Conservation (phyloP, 2,113 vertebrate genomes). For the Ageneiosus marmoratus region DNA sequence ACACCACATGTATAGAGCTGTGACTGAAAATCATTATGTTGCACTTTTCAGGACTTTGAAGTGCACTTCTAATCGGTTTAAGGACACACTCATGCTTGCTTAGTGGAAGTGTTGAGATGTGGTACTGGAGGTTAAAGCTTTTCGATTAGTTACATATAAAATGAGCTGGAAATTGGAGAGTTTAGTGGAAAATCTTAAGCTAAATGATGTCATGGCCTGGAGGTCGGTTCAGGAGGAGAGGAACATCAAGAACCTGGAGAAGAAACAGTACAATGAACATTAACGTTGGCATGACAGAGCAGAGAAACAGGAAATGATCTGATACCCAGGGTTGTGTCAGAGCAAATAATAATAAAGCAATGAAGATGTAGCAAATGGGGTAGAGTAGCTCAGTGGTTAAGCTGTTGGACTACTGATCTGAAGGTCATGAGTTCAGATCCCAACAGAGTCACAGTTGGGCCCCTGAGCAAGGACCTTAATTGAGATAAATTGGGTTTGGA, state of each 20-base stretch:
- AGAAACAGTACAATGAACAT: not conserved
- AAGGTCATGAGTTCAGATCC: too few relatives aligned
- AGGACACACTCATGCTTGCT: constrained; percentile 15
- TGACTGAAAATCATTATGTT: too few relatives aligned
- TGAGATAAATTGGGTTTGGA: too few relatives aligned
- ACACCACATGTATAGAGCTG: too few relatives aligned
- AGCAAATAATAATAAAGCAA: too few relatives aligned
- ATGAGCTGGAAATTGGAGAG: not conserved
- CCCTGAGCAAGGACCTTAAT: too few relatives aligned
- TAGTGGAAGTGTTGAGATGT: not conserved
- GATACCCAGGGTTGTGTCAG: not conserved
- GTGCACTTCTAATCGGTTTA: constrained; percentile 46
- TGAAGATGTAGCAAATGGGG: too few relatives aligned
- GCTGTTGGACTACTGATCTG: too few relatives aligned
- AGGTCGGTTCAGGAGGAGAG: not conserved
- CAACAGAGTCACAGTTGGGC: too few relatives aligned
- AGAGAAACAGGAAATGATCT: not conserved
- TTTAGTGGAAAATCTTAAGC: not conserved
- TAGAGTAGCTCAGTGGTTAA: too few relatives aligned
- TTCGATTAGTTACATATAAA: constrained; percentile 6
- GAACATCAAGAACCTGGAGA: too few relatives aligned
- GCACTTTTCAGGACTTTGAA: constrained; percentile 14
- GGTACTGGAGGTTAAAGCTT: constrained; percentile 21
- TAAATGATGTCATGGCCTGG: constrained; percentile 23
- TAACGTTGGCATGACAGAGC: not conserved